Evolutionary conservation across 2,888 invertebrate genomes (phyloP).

Genomic region (Cryptocephalus primarius): DNA sequence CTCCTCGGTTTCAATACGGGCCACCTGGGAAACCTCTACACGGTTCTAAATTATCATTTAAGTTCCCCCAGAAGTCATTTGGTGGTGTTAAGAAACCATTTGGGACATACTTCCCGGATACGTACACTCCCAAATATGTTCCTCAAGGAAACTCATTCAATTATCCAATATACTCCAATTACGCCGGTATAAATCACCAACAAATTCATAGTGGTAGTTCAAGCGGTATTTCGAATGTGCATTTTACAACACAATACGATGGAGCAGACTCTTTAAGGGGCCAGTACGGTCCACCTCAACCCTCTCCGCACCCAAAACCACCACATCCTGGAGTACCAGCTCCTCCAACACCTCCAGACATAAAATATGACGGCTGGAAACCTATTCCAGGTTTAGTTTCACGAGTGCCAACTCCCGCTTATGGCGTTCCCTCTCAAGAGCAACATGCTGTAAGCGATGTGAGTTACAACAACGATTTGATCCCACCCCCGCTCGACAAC

Average conservation of each 20-base stretch:
- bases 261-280: constrained; percentile 5
- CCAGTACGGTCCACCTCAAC: constrained; percentile 49
- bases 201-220: not conserved
- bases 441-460: constrained; percentile 6
- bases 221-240: not conserved
- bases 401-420: constrained; percentile 25
- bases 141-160: not conserved
- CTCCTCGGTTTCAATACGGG: constrained; percentile 29
- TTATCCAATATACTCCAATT: not conserved
- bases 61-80: constrained; percentile 32
- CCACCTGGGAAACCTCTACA: constrained; percentile 26
- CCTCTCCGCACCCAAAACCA: constrained; percentile 42
- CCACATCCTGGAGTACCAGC: constrained; percentile 61
- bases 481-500: constrained; percentile 23
- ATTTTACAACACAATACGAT: not conserved
- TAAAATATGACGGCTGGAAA: constrained; percentile 78
- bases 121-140: not conserved
- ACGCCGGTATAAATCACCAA: not conserved
- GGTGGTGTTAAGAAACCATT: constrained; percentile 19
- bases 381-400: constrained; percentile 63
- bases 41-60: constrained; percentile 24
- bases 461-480: constrained; percentile 28
- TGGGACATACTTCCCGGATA: constrained; percentile 23
- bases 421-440: constrained; percentile 26
- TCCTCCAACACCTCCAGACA: constrained; percentile 63